Evolutionary conservation across 2,113 vertebrate species (phyloP).

Genomic region (Glaucidium brasilianum): DNA sequence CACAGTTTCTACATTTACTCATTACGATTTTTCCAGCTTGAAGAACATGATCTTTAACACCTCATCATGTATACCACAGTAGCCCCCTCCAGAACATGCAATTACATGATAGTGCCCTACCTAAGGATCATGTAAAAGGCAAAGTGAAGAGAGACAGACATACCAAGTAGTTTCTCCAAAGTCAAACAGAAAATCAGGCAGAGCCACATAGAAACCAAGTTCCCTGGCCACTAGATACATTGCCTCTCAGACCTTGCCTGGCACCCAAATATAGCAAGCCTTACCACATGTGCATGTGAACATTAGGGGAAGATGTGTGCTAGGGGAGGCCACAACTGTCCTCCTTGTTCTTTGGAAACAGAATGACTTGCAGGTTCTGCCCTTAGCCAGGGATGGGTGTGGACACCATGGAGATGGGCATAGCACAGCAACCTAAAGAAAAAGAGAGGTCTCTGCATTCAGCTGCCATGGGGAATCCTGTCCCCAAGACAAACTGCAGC

Average conservation of each 20-base stretch:
- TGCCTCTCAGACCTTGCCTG: neutral
- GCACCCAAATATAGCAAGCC: neutral
- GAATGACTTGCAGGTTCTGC: neutral
- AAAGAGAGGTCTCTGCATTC: neutral
- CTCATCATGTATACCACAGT: neutral
- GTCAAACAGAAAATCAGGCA: neutral
- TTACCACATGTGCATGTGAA: neutral
- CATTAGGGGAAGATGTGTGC: neutral
- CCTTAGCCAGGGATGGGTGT: neutral
- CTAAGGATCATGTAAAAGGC: neutral
- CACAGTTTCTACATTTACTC: neutral
- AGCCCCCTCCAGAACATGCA: neutral
- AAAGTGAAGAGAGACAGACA: neutral
- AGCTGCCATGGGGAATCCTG: neutral
- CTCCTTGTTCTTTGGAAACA: neutral
- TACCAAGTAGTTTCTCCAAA: neutral
- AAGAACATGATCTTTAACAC: neutral
- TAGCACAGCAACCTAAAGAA: neutral
- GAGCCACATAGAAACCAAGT: neutral
- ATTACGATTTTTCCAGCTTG: neutral
- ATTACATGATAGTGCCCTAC: neutral
- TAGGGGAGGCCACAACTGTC: neutral
- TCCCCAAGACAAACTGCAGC: neutral
- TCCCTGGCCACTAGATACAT: neutral
- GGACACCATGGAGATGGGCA: neutral